Conservation (phyloP, 1,140 invertebrate genomes). For the Zaprionus tsacasi region DNA sequence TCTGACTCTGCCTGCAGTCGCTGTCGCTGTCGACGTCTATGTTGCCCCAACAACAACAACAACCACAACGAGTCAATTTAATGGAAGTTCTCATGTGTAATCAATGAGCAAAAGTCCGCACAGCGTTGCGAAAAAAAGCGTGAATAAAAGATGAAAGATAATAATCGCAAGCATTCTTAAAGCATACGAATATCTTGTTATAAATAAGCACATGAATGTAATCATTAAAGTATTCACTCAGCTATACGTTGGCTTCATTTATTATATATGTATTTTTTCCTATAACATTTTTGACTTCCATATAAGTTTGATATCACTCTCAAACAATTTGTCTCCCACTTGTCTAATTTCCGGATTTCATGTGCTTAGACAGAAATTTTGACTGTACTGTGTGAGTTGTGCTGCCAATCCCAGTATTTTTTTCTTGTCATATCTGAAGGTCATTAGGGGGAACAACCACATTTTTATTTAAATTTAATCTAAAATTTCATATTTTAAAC, state of each 20-base stretch:
- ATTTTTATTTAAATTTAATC: too few species aligned
- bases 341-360: background rate
- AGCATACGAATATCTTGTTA: background rate
- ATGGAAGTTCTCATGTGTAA: conserved; percentile 47
- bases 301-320: background rate
- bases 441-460: too few species aligned
- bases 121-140: conserved; percentile 31
- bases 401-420: too few species aligned
- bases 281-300: background rate
- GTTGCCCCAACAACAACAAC: conserved; percentile 24
- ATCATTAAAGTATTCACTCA: background rate
- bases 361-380: background rate
- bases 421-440: too few species aligned
- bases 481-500: too few species aligned
- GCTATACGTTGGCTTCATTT: background rate
- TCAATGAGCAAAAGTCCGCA: conserved; percentile 38
- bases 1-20: conserved; percentile 22
- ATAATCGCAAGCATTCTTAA: conserved; percentile 3
- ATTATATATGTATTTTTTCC: background rate
- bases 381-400: background rate
- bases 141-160: background rate
- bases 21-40: conserved; percentile 21
- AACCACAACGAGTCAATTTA: conserved; percentile 21
- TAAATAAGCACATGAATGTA: conserved; percentile 1
- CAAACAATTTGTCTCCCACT: background rate